Conservation (phyloP, 2,113 vertebrate species). For the Cervus canadensis region DNA sequence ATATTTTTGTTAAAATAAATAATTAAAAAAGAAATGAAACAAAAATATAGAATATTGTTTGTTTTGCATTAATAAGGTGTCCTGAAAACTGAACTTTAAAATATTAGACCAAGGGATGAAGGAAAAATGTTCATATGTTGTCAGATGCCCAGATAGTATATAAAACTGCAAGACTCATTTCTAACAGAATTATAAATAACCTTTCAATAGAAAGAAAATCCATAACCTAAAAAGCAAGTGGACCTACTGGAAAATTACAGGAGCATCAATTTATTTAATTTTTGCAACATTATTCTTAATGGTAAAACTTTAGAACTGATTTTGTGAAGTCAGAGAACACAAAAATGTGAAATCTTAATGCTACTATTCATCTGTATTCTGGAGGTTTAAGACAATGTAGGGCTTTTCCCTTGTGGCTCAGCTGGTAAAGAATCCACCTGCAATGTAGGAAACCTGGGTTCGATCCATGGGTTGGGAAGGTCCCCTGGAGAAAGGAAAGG, state of each 20-base stretch:
- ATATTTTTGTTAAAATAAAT: background rate
- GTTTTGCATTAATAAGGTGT: background rate
- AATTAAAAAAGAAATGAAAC: background rate
- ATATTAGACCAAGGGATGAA: background rate
- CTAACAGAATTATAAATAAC: background rate
- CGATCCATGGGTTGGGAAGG: rapidly evolving
- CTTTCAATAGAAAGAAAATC: background rate
- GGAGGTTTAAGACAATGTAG: background rate
- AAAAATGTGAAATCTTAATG: background rate
- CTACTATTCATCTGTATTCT: background rate
- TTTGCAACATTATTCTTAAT: background rate
- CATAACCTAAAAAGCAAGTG: background rate
- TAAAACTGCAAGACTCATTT: background rate
- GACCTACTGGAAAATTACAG: background rate
- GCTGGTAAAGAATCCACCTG: background rate
- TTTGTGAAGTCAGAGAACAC: background rate
- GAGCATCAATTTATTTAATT: background rate
- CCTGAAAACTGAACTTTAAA: background rate
- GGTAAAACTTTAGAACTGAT: background rate
- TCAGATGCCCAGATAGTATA: background rate
- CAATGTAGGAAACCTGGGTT: background rate
- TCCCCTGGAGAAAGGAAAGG: background rate
- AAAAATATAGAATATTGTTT: background rate
- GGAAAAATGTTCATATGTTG: background rate
- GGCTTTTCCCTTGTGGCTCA: background rate